Conservation (phyloP, 2,113 vertebrate species). For the Dunckerocampus dactyliophorus region DNA sequence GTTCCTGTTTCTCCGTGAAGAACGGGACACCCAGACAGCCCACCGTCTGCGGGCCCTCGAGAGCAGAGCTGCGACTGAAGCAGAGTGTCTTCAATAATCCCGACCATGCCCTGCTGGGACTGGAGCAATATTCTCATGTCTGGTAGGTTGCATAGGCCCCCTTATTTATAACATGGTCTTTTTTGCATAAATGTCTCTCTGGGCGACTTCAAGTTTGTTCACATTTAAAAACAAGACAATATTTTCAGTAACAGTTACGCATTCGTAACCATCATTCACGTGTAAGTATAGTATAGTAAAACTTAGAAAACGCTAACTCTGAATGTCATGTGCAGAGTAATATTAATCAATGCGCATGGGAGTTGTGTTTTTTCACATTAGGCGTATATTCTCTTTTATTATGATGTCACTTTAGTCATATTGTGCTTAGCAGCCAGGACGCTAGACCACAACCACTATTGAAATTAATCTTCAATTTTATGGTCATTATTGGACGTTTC, state of each 20-base stretch:
- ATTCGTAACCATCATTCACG: too few relatives aligned
- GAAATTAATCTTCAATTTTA: too few relatives aligned
- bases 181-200: too few relatives aligned
- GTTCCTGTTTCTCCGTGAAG: conserved; percentile 82
- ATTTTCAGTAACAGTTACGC: too few relatives aligned
- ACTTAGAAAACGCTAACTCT: too few relatives aligned
- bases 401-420: too few relatives aligned
- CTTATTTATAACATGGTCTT: background rate
- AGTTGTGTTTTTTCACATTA: background rate
- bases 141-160: conserved; percentile 69
- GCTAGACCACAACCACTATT: background rate
- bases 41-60: conserved; percentile 77
- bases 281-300: too few relatives aligned
- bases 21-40: conserved; percentile 86
- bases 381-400: too few relatives aligned
- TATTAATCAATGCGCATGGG: too few relatives aligned
- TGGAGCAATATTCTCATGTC: conserved; percentile 85
- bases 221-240: too few relatives aligned
- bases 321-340: too few relatives aligned
- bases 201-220: too few relatives aligned
- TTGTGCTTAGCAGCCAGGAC: background rate
- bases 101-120: conserved; percentile 78
- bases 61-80: conserved; percentile 75
- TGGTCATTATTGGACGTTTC: background rate
- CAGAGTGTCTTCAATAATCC: conserved; percentile 83